phyloP scores from a whole-genome alignment of 1,140 invertebrate species.

The Nasonia vitripennis region DNA sequence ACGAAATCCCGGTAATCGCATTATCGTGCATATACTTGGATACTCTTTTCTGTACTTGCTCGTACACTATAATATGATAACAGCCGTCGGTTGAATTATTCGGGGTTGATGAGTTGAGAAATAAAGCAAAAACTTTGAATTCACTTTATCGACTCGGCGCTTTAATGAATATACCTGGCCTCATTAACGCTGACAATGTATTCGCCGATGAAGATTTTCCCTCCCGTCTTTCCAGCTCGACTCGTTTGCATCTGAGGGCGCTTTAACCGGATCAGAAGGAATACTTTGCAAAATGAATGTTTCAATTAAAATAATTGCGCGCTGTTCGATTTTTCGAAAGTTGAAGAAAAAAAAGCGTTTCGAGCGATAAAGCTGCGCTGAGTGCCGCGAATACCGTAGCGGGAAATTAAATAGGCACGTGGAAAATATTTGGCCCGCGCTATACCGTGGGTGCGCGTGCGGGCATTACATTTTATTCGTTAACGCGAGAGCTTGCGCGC shows the following conservation, averaged over 20 bases:
- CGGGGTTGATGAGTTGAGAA: neutral
- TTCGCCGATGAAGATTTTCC: conserved; percentile 17
- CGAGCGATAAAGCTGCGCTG: neutral
- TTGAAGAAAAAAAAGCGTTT: neutral
- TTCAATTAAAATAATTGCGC: neutral
- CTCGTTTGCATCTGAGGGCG: neutral
- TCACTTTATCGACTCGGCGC: conserved; percentile 33
- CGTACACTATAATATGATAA: neutral
- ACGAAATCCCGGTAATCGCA: too few species aligned
- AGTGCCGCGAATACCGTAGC: neutral
- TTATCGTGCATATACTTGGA: too few species aligned
- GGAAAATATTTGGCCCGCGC: neutral
- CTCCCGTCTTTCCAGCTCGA: neutral
- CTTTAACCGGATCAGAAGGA: neutral
- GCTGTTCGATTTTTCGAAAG: neutral
- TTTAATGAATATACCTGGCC: conserved; percentile 36
- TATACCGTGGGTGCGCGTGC: neutral
- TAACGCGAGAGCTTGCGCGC: neutral
- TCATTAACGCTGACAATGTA: conserved; percentile 28
- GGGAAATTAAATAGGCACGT: neutral
- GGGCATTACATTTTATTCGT: neutral
- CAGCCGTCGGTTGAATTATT: conserved; percentile 9
- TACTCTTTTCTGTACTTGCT: too few species aligned
- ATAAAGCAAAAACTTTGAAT: conserved; percentile 4
- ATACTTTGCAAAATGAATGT: neutral